Conservation (phyloP, 2,113 vertebrate genomes). For the Prochilodus magdalenae region DNA sequence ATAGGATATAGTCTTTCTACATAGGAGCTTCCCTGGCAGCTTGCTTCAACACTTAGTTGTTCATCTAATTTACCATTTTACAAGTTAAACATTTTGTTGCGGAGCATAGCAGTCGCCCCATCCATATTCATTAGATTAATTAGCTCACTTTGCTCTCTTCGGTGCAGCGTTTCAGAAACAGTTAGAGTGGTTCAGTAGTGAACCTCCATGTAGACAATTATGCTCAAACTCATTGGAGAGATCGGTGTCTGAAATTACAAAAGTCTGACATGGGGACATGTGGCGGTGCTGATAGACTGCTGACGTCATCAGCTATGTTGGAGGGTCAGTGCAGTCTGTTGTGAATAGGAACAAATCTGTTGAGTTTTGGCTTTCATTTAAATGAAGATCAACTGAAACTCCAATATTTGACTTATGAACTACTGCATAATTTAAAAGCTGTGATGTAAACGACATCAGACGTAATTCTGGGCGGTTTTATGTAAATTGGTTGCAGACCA, state of each 20-base stretch:
- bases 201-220: constrained; percentile 11
- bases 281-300: background rate
- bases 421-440: too few relatives aligned
- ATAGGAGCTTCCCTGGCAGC: background rate
- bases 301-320: background rate
- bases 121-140: constrained; percentile 38
- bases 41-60: background rate
- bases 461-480: too few relatives aligned
- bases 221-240: background rate
- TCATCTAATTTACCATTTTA: constrained; percentile 6
- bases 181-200: background rate
- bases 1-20: background rate
- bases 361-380: too few relatives aligned
- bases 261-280: background rate
- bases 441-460: too few relatives aligned
- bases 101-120: background rate
- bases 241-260: background rate
- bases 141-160: constrained; percentile 14
- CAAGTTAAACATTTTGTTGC: constrained; percentile 8
- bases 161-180: background rate
- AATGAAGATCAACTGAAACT: too few relatives aligned
- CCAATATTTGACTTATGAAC: too few relatives aligned
- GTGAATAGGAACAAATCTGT: too few relatives aligned
- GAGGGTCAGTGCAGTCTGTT: background rate
- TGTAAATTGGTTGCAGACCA: too few relatives aligned